These are phyloP conservation scores for Empidonax traillii DNA, from an alignment of 2,113 vertebrate genomes.

Conservation along the genomic window DNA sequence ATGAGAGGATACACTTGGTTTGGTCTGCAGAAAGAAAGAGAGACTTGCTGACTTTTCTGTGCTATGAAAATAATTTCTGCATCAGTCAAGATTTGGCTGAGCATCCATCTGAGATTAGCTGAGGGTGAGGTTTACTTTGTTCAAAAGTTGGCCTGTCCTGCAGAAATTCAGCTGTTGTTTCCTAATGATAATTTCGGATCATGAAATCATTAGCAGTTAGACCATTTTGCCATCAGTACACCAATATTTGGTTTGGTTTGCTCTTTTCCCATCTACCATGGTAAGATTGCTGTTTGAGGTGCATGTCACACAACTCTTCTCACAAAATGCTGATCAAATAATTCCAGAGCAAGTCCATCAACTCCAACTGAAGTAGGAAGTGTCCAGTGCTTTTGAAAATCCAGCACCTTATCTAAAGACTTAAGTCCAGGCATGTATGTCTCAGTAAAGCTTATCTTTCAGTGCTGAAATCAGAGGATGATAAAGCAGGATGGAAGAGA, in stretches of 20 bases:
- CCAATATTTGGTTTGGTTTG: neutral
- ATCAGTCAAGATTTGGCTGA: neutral
- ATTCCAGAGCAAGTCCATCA: neutral
- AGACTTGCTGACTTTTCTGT: neutral
- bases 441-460: neutral
- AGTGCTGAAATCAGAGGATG: neutral
- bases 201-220: neutral
- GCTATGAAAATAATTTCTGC: neutral
- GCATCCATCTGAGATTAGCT: neutral
- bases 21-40: neutral
- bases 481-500: neutral
- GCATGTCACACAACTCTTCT: neutral
- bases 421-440: neutral
- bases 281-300: rapidly evolving
- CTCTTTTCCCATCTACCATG: neutral
- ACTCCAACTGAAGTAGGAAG: neutral
- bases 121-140: neutral
- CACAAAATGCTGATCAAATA: neutral
- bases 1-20: rapidly evolving
- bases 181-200: neutral
- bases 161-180: neutral
- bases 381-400: neutral
- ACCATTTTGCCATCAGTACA: neutral
- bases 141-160: neutral
- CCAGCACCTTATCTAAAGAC: neutral